phyloP scores from a whole-genome alignment of 1,140 invertebrate species.

The Aradophagus sp. region DNA sequence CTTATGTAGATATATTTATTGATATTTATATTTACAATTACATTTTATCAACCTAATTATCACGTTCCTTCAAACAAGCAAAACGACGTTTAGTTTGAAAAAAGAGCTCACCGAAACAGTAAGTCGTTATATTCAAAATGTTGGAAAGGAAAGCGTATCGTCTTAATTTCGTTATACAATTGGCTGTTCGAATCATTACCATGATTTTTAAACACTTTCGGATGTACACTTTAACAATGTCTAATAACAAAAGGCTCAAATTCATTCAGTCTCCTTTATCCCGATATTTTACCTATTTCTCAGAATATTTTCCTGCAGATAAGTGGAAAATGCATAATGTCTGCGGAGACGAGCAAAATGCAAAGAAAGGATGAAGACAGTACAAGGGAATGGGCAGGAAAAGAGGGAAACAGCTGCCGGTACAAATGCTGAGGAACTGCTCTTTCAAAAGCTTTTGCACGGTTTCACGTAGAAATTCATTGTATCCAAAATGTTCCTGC shows the following conservation, averaged over 20 bases:
- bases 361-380: slow-evolving; percentile 51
- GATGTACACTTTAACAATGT: slow-evolving; percentile 33
- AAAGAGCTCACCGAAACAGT: too few relatives aligned
- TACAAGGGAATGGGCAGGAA: slow-evolving; percentile 17
- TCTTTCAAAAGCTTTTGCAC: slow-evolving; percentile 38
- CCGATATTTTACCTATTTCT: slow-evolving; percentile 46
- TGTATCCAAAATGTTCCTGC: slow-evolving; percentile 29
- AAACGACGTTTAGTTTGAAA: too few relatives aligned
- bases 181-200: slow-evolving; percentile 40
- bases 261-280: slow-evolving; percentile 38
- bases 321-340: slow-evolving; percentile 52
- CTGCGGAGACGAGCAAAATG: slow-evolving; percentile 48
- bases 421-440: slow-evolving; percentile 40
- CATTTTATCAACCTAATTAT: too few relatives aligned
- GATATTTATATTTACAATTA: too few relatives aligned
- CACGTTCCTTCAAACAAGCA: too few relatives aligned
- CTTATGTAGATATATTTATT: too few relatives aligned
- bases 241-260: slow-evolving; percentile 35
- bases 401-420: slow-evolving; percentile 35
- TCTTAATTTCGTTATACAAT: slow-evolving; percentile 31
- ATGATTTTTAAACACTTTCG: slow-evolving; percentile 34
- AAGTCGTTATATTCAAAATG: background rate
- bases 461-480: slow-evolving; percentile 21
- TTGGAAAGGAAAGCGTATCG: too few relatives aligned
- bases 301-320: slow-evolving; percentile 49